Conservation (phyloP, 2,113 vertebrate species). For the Alectura lathami region DNA sequence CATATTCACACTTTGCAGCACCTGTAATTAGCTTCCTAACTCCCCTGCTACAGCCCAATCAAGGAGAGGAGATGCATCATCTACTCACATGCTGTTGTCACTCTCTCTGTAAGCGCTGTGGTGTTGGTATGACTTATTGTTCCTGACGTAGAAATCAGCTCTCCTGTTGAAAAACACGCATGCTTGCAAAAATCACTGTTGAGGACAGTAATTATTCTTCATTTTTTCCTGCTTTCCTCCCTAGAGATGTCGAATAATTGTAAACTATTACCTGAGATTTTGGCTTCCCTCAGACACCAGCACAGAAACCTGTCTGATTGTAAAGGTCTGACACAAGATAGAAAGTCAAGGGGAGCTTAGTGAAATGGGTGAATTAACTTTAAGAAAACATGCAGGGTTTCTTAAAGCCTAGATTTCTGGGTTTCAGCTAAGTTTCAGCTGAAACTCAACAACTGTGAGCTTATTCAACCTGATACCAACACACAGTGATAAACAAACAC, state of each 20-base stretch:
- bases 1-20: neutral
- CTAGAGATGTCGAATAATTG: neutral
- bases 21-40: neutral
- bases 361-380: neutral
- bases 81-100: neutral
- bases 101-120: neutral
- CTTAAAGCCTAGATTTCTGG: neutral
- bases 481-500: fast-evolving
- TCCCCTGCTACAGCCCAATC: neutral
- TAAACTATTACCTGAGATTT: neutral
- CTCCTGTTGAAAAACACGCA: constrained; percentile 42
- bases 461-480: neutral
- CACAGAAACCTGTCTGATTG: neutral
- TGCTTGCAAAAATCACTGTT: neutral
- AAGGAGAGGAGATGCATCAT: neutral
- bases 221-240: neutral
- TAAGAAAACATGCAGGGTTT: neutral
- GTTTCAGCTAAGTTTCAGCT: neutral
- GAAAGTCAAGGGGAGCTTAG: neutral
- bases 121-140: neutral
- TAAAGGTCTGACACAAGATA: neutral
- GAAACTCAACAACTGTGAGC: neutral
- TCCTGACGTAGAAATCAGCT: neutral
- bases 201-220: neutral
- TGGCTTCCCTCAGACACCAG: neutral